Evolutionary conservation across 2,888 invertebrate genomes (phyloP).

Genomic region (Papilio gigon): DNA sequence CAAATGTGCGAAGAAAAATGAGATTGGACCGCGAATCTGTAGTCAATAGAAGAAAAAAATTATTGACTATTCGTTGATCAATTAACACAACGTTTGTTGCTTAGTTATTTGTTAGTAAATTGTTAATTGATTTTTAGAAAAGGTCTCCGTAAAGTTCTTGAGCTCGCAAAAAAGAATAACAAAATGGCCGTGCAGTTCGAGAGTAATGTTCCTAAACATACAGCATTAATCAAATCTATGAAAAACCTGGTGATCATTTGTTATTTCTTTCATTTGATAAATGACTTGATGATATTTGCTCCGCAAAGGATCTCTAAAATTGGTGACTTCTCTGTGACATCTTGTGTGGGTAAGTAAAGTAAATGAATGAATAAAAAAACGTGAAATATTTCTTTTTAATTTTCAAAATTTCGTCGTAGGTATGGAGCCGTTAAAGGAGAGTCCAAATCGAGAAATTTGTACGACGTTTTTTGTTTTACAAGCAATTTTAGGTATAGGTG

Average conservation of each 20-base stretch:
- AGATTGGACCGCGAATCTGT: too few species aligned
- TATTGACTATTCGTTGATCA: too few species aligned
- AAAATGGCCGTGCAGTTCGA: conserved; percentile 45
- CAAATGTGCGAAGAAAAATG: too few species aligned
- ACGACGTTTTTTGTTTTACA: conserved; percentile 49
- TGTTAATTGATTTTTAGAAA: conserved; percentile 32
- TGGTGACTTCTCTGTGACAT: conserved; percentile 47
- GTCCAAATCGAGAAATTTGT: conserved; percentile 52
- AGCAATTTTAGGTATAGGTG: conserved; percentile 49
- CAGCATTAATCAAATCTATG: conserved; percentile 46
- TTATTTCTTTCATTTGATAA: conserved; percentile 53
- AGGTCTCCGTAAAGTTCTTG: conserved; percentile 42
- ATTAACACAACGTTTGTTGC: too few species aligned
- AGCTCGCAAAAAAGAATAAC: conserved; percentile 49
- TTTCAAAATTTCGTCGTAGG: conserved; percentile 2
- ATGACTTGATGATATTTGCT: conserved; percentile 53
- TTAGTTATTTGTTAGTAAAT: too few species aligned
- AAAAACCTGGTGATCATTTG: conserved; percentile 53
- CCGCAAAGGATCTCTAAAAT: conserved; percentile 50
- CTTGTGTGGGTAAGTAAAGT: conserved; percentile 53
- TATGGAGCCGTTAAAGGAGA: conserved; percentile 39
- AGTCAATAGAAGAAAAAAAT: too few species aligned
- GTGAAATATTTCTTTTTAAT: neutral
- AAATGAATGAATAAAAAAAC: neutral
- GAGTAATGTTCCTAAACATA: conserved; percentile 43